A percentile compares a stretch with the other conserved stretches of the same genome.
These are phyloP conservation scores for Trisateles emortualis DNA, from an alignment of 2,888 invertebrate species.

Conservation along the genomic window DNA sequence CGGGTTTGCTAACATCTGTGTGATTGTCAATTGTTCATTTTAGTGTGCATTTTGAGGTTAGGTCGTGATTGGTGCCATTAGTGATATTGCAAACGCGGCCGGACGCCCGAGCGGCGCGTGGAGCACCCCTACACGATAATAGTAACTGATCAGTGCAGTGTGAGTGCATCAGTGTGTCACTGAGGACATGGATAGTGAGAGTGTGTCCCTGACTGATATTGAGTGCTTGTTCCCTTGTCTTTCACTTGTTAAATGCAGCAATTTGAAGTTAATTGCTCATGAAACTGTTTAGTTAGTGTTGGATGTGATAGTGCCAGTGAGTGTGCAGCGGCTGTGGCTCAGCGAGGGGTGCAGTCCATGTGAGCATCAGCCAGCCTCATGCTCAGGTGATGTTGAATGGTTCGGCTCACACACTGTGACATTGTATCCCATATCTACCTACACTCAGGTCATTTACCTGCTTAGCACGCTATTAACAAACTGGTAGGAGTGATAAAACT, in stretches of 20 bases:
- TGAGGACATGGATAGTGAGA: constrained; percentile 54
- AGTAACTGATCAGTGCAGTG: constrained; percentile 47
- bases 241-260: constrained; percentile 44
- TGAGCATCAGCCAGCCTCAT: constrained; percentile 48
- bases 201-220: constrained; percentile 45
- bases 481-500: constrained; percentile 52
- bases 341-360: constrained; percentile 42
- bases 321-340: constrained; percentile 19
- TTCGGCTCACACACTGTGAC: constrained; percentile 23
- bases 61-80: constrained; percentile 67
- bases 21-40: constrained; percentile 72
- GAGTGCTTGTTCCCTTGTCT: constrained; percentile 43
- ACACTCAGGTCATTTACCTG: constrained; percentile 52
- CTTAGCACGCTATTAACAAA: constrained; percentile 50
- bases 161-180: constrained; percentile 56
- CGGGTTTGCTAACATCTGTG: constrained; percentile 77
- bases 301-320: constrained; percentile 52
- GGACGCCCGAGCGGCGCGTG: constrained; percentile 28
- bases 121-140: constrained; percentile 17
- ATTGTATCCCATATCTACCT: constrained; percentile 41
- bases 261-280: constrained; percentile 50
- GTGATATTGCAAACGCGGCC: constrained; percentile 44
- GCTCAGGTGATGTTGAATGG: constrained; percentile 56
- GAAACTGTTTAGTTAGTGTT: constrained; percentile 51
- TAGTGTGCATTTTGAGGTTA: constrained; percentile 83